phyloP scores from a whole-genome alignment of 2,113 vertebrate species.

The Lasiurus borealis region DNA sequence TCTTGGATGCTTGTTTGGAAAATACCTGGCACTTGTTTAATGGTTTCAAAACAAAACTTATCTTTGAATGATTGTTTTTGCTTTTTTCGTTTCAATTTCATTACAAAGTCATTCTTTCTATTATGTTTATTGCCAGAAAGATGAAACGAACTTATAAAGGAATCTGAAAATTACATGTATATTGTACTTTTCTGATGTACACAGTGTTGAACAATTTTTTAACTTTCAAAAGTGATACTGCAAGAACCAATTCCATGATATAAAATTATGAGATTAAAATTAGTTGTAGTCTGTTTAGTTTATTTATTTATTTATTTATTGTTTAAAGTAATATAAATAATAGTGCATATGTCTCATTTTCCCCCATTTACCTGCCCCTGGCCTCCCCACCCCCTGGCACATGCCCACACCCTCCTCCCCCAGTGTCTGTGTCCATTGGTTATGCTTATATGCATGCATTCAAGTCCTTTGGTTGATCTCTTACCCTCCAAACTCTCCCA shows the following conservation, averaged over 20 bases:
- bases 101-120: constrained; percentile 72
- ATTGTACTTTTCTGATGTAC: not conserved
- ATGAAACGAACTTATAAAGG: constrained; percentile 63
- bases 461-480: too few species aligned
- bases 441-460: too few species aligned
- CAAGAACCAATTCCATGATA: not conserved
- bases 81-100: constrained; percentile 71
- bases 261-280: constrained; percentile 55
- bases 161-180: constrained; percentile 46
- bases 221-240: constrained; percentile 38
- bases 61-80: constrained; percentile 65
- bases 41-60: constrained; percentile 77
- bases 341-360: too few species aligned
- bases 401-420: too few species aligned
- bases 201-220: constrained; percentile 23
- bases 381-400: too few species aligned
- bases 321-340: too few species aligned
- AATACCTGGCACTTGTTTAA: constrained; percentile 74
- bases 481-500: too few species aligned
- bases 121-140: constrained; percentile 74
- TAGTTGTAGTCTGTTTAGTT: constrained; percentile 49
- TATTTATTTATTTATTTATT: not conserved
- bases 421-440: too few species aligned
- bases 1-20: constrained; percentile 78
- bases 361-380: too few species aligned